Evolutionary conservation across 2,888 invertebrate species (phyloP), one percentile per base, ranked within the genome.

Genomic region (Scaptodrosophila latifasciaeformis): DNA sequence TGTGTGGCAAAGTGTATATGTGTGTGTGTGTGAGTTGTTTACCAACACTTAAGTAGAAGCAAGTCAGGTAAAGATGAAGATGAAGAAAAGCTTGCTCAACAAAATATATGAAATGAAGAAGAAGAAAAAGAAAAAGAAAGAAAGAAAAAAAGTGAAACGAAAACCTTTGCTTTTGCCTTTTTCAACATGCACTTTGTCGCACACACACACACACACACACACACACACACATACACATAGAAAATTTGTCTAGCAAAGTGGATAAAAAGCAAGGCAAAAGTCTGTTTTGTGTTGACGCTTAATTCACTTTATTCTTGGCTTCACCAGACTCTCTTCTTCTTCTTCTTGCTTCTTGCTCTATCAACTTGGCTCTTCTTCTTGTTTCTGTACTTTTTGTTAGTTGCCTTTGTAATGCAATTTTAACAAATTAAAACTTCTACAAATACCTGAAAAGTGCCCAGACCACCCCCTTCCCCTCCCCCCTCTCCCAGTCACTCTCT

Each of bases 391-490:
- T 9, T 39, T 29, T 39, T 17, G 19, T 13, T 1, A 1, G 31
- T 15, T 1, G 10, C n/a, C 45, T 31, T 54, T 59, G 46, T 69
- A 62, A 71, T 79, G 67, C 74, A 80, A 72, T 72, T 72, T 65
- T 15, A 80, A 63, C 63, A 77, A 77, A 80, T 72, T 77, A 66
- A 80, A 72, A 80, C 60, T 74, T 51, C 57, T 80, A 70, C n/a
- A n/a, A n/a, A n/a, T n/a, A n/a, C n/a, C n/a, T n/a, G n/a, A n/a
- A n/a, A n/a, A n/a, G n/a, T n/a, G n/a, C n/a, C n/a, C n/a, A n/a
- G n/a, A n/a, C n/a, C n/a, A n/a, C n/a, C n/a, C n/a, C n/a, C n/a
- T n/a, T n/a, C n/a, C n/a, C n/a, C n/a, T n/a, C n/a, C n/a, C n/a
- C n/a, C n/a, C n/a, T n/a, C n/a, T n/a, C n/a, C n/a, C n/a, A n/a